Percentiles rank a stretch among this genome's conserved stretches.
These are phyloP conservation scores for Tubulanus polymorphus DNA, from an alignment of 2,888 invertebrate species.

Conservation along the genomic window DNA sequence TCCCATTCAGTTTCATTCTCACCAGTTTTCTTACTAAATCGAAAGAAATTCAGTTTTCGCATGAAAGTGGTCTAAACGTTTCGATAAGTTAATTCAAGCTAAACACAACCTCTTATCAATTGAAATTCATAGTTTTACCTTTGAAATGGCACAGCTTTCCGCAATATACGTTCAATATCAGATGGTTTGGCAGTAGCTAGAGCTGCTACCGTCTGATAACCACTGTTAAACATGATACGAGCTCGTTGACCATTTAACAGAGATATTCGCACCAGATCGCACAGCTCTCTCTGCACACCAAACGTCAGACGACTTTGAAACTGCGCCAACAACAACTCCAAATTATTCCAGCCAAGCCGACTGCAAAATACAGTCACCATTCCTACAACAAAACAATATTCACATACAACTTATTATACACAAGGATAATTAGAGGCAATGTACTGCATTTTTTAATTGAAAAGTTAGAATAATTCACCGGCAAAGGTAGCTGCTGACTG, in stretches of 20 bases:
- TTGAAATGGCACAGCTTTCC: slow-evolving; percentile 78
- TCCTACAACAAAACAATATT: slow-evolving; percentile 60
- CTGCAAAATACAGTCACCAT: slow-evolving; percentile 96
- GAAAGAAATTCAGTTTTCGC: too few relatives aligned
- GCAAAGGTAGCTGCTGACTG: slow-evolving; percentile 94
- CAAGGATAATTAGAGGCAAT: too few relatives aligned
- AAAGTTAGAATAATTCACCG: slow-evolving; percentile 57
- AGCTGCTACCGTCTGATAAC: slow-evolving; percentile 72
- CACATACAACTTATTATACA: too few relatives aligned
- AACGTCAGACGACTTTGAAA: slow-evolving; percentile 93
- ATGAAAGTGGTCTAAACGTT: too few relatives aligned
- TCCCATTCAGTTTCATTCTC: slow-evolving; percentile 63
- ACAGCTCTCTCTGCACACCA: slow-evolving; percentile 85
- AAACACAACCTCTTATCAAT: too few relatives aligned
- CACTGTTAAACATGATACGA: slow-evolving; percentile 74
- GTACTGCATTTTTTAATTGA: too few relatives aligned
- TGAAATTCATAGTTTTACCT: too few relatives aligned
- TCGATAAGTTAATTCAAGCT: too few relatives aligned
- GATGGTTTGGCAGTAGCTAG: slow-evolving; percentile 71
- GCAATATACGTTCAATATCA: slow-evolving; percentile 71
- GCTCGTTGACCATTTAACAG: slow-evolving; percentile 80
- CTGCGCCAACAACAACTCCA: slow-evolving; percentile 83
- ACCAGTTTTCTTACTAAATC: slow-evolving; percentile 64
- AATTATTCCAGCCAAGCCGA: slow-evolving; percentile 85
- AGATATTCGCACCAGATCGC: slow-evolving; percentile 78